Percentiles rank a stretch among this genome's conserved stretches.
These are phyloP conservation scores for Elephantulus edwardii DNA, from an alignment of 2,113 vertebrate genomes.

Conservation along the genomic window DNA sequence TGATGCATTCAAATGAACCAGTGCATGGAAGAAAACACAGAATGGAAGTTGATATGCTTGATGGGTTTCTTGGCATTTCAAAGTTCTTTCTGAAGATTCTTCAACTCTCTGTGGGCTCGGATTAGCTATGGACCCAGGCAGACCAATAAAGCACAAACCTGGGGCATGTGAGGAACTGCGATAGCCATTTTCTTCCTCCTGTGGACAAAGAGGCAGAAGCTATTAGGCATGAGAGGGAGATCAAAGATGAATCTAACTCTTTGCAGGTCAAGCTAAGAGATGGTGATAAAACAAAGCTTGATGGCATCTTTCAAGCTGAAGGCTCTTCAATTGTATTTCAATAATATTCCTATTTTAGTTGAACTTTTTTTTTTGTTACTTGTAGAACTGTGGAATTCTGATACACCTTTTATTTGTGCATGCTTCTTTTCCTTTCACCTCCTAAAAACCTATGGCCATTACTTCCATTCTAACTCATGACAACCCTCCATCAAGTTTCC, in stretches of 20 bases:
- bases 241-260: not conserved
- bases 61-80: slow-evolving; percentile 6
- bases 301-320: not conserved
- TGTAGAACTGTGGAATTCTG: not conserved
- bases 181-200: not conserved
- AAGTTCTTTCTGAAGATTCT: not conserved
- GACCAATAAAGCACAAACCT: not conserved
- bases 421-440: no score
- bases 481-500: no score
- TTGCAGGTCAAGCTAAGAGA: not conserved
- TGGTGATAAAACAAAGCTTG: not conserved
- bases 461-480: no score
- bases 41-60: not conserved
- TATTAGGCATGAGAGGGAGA: not conserved
- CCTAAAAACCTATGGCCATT: no score
- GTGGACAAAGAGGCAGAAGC: not conserved
- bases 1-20: not conserved
- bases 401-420: not conserved
- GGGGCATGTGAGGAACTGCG: not conserved
- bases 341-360: not conserved
- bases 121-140: not conserved
- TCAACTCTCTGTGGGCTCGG: not conserved
- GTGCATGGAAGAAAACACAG: not conserved
- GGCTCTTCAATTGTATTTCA: not conserved
- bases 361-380: not conserved